These are phyloP conservation scores for Rattus rattus DNA, from an alignment of 2,113 vertebrate genomes.

Conservation along the genomic window DNA sequence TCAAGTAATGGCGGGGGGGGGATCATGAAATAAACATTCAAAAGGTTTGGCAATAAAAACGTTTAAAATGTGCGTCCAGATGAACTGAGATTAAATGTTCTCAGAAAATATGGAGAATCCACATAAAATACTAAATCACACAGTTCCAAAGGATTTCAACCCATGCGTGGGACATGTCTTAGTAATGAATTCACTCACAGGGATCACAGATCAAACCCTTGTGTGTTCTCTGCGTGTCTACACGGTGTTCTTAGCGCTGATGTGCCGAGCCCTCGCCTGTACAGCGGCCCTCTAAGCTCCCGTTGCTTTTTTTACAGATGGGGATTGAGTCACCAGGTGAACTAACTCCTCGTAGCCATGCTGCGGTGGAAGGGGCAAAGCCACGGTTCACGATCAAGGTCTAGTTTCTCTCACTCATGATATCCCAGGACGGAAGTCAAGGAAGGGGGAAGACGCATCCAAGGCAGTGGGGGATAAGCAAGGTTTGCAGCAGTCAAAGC, in stretches of 20 bases:
- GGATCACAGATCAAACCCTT: not conserved
- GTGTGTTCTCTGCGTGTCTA: fast-evolving
- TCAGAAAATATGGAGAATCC: not conserved
- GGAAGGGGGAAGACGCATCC: not conserved
- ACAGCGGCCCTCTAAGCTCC: fast-evolving
- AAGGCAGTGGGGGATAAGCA: fast-evolving
- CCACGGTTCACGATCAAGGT: not conserved
- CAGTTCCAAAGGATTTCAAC: not conserved
- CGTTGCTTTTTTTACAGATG: fast-evolving
- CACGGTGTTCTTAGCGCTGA: fast-evolving
- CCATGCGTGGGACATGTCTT: not conserved
- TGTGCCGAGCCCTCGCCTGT: not conserved
- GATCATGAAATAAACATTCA: not conserved
- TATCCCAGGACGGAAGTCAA: not conserved
- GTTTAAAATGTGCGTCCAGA: not conserved
- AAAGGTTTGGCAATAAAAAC: conserved; percentile 13
- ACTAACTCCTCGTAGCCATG: fast-evolving
- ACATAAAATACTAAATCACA: not conserved
- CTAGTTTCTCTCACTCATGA: fast-evolving
- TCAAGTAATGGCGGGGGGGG: not conserved
- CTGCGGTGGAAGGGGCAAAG: not conserved
- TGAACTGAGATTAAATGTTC: not conserved
- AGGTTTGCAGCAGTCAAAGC: fast-evolving
- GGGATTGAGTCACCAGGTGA: not conserved
- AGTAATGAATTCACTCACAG: not conserved